A percentile compares a stretch with the other conserved stretches of the same genome.
Evolutionary conservation across 2,888 invertebrate genomes (phyloP).

Genomic region (Oscheius myriophilus): DNA sequence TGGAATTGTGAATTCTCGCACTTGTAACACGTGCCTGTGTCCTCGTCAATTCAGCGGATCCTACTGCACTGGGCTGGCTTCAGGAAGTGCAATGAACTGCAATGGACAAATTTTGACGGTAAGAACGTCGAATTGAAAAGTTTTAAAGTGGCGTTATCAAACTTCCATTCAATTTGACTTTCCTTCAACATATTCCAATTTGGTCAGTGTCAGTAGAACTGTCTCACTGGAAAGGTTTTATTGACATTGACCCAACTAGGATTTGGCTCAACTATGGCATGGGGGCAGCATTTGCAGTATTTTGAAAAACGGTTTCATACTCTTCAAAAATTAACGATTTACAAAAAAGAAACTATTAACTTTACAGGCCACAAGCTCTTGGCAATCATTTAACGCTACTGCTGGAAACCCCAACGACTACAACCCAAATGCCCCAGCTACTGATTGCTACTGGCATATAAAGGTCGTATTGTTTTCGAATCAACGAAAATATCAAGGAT

Average conservation of each 20-base stretch:
- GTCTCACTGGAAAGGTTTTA: too few relatives aligned
- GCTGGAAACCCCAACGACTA: constrained; percentile 41
- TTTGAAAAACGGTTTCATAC: not conserved
- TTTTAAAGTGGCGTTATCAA: too few relatives aligned
- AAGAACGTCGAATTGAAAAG: too few relatives aligned
- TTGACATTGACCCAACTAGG: too few relatives aligned
- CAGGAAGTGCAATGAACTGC: constrained; percentile 19
- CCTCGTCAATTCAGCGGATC: constrained; percentile 23
- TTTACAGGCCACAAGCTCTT: constrained; percentile 33
- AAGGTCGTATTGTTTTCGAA: constrained; percentile 21
- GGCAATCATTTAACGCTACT: constrained; percentile 37
- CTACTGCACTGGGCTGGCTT: not conserved
- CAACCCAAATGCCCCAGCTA: constrained; percentile 27
- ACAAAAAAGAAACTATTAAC: not conserved
- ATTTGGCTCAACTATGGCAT: too few relatives aligned
- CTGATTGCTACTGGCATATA: constrained; percentile 43
- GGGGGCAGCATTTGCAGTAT: not conserved
- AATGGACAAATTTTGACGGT: constrained; percentile 29
- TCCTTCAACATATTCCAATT: too few relatives aligned
- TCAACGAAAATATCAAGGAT: not conserved
- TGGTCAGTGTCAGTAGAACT: too few relatives aligned
- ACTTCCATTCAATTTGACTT: too few relatives aligned
- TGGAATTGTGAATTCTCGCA: constrained; percentile 26
- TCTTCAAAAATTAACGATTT: not conserved
- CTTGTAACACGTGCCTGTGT: constrained; percentile 24